These are phyloP conservation scores for Strix uralensis DNA, from an alignment of 2,113 vertebrate species.

Conservation along the genomic window DNA sequence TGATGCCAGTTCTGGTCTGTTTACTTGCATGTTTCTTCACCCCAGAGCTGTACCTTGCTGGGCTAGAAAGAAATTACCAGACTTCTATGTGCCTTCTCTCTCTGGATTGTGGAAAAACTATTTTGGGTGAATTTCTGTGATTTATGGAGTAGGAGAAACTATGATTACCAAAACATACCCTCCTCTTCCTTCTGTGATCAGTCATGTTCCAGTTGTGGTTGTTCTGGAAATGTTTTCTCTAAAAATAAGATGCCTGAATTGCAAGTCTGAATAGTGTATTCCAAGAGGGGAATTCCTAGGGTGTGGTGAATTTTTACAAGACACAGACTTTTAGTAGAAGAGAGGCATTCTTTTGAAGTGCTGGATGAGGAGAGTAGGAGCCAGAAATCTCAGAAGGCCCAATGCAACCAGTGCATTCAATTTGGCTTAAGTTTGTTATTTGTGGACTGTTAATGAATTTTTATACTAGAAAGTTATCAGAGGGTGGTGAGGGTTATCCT, in stretches of 20 bases:
- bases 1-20: neutral
- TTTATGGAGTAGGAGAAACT: neutral
- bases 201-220: neutral
- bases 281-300: constrained; percentile 10
- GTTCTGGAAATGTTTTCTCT: neutral
- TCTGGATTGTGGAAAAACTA: neutral
- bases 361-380: neutral
- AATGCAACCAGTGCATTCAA: neutral
- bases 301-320: constrained; percentile 49
- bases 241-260: neutral
- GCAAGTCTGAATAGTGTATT: neutral
- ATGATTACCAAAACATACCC: neutral
- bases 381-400: neutral
- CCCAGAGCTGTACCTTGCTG: neutral
- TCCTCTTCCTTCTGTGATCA: neutral
- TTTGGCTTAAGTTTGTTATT: neutral
- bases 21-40: neutral
- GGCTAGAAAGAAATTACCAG: neutral
- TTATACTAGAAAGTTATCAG: neutral
- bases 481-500: neutral
- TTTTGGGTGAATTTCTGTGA: neutral
- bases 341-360: constrained; percentile 50
- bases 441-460: constrained; percentile 20
- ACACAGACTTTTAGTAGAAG: neutral
- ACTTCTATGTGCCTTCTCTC: neutral